Base-by-base conservation (phyloP, 2,797 vertebrate species). In the Spondyliosoma cantharus region DNA sequence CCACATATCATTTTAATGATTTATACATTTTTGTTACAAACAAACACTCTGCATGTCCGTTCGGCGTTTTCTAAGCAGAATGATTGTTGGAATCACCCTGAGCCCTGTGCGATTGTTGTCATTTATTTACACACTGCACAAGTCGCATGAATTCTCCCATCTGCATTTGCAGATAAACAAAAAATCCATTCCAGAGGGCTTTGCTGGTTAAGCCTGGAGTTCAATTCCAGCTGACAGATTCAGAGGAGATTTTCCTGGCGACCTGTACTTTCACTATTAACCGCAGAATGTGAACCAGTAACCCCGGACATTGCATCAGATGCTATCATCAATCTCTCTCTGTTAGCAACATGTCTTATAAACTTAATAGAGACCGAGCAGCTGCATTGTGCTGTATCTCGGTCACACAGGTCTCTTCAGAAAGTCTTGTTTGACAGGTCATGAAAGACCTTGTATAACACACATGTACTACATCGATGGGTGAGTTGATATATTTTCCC, bases 261-360 rank as follows among this genome's bases (percentile, higher is more conserved):
- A 83, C 83, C 84, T 86, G 68, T 78, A 86, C 71, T 89, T 90
- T 91, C 58, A 74, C 83, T 79, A 79, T 83, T 89, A 87, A 69
- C 86, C 68, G 63, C 74, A 79, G 82, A 92, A 84, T 84, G 89
- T 86, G 88, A 91, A 88, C 87, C 87, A 88, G 84, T 81, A 91
- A 88, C 83, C 78, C 85, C 83, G 88, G 89, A 91, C 87, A 84
- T 93, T 93, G 90, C 91, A 91, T 91, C 76, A 91, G 93, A 91
- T 91, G 90, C 84, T 92, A 93, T 93, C 93, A 90, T 92, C 87
- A 90, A 91, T 92, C 92, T 91, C 87, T 86, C 89, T 92, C 86
- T 91, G 89, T 76, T 83, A 87, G 89, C 83, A 90, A 74, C 84
- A 78, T 83, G 89, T 91, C 88, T 89, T 90, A 83, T 82, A 89